Evolutionary conservation across 2,113 vertebrate genomes (phyloP).

Genomic region (Balaeniceps rex): DNA sequence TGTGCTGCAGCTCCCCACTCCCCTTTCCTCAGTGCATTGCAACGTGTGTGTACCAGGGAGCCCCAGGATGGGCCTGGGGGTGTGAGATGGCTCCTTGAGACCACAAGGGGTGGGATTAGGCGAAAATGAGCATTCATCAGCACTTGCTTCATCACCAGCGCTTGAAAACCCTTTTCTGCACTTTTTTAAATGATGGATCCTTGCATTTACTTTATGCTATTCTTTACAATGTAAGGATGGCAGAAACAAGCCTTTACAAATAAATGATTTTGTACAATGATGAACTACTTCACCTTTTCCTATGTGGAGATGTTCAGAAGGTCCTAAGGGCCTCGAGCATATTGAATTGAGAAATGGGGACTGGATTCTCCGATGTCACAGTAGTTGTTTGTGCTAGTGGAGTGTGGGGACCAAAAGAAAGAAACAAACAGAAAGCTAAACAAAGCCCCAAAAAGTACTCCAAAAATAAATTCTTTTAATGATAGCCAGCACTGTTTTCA

Average conservation of each 20-base stretch:
- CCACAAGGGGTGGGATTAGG: neutral
- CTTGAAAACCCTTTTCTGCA: neutral
- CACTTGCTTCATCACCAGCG: neutral
- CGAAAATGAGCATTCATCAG: neutral
- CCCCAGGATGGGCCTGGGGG: neutral
- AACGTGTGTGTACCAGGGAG: neutral
- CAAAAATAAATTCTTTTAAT: neutral
- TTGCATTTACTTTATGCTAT: neutral
- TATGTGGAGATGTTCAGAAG: neutral
- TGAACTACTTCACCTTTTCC: neutral
- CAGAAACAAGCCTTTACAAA: neutral
- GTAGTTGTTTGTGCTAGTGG: neutral
- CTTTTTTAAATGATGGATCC: neutral
- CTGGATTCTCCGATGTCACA: neutral
- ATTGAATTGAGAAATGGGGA: neutral
- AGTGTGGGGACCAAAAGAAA: neutral
- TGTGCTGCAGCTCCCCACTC: neutral
- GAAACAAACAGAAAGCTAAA: neutral
- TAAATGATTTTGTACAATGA: neutral
- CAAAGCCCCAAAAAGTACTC: neutral
- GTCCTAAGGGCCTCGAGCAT: neutral
- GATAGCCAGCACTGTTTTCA: neutral
- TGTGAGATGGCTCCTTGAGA: neutral
- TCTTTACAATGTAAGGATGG: neutral
- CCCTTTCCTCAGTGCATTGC: accelerated